These are phyloP conservation scores for Parauchenoglanis punctatus DNA, from an alignment of 2,797 vertebrate genomes.

Conservation along the genomic window DNA sequence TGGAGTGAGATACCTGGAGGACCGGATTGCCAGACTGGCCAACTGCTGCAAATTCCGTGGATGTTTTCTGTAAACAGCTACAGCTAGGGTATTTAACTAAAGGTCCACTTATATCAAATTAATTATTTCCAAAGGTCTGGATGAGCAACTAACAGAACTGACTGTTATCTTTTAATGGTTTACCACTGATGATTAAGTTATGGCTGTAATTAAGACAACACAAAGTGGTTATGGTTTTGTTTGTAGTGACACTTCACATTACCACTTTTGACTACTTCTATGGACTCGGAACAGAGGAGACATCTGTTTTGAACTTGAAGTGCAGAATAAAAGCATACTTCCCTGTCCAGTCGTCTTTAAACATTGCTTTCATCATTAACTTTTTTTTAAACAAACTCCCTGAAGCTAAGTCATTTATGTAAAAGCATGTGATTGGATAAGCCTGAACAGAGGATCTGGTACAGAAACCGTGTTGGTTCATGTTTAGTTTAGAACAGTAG, in stretches of 20 bases:
- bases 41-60: constrained; percentile 23
- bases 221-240: background rate
- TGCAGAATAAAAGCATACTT: constrained; percentile 7
- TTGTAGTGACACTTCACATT: background rate
- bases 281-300: background rate
- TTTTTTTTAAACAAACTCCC: background rate
- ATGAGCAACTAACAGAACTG: background rate
- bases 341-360: constrained; percentile 6
- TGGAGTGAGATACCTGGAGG: background rate
- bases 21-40: constrained; percentile 35
- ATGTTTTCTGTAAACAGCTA: constrained; percentile 42
- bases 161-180: constrained; percentile 8
- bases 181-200: background rate
- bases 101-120: background rate
- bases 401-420: constrained; percentile 5
- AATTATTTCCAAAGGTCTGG: background rate
- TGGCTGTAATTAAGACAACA: background rate
- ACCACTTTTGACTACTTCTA: background rate
- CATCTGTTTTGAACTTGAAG: constrained; percentile 19
- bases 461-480: background rate
- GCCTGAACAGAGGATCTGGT: background rate
- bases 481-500: background rate
- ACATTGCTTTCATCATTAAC: background rate
- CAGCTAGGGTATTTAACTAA: background rate
- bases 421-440: constrained; percentile 16